Conservation (phyloP, 1,140 invertebrate species). For the Stegodyphus mimosarum region DNA sequence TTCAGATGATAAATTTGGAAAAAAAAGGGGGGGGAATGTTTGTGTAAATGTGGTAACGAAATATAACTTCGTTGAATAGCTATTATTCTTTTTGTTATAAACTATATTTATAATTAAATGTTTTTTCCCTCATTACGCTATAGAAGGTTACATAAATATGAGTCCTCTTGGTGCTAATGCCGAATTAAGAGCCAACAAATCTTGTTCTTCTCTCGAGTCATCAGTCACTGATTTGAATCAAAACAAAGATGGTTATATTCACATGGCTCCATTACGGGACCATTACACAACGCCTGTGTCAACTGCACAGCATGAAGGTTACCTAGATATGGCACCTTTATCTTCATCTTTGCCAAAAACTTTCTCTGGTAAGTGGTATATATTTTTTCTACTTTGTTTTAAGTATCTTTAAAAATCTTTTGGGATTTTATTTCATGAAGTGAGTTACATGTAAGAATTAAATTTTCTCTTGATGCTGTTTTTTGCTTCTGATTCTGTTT, state of each 20-base stretch:
- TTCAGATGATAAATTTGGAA: too few species aligned
- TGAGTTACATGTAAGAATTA: too few species aligned
- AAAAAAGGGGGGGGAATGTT: too few species aligned
- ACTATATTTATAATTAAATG: too few species aligned
- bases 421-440: too few species aligned
- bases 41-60: too few species aligned
- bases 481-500: too few species aligned
- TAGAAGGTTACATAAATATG: conserved; percentile 73
- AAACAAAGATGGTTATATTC: conserved; percentile 57
- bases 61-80: too few species aligned
- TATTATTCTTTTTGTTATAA: too few species aligned
- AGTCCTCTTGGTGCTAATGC: conserved; percentile 68
- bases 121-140: too few species aligned
- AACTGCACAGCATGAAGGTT: conserved; percentile 38
- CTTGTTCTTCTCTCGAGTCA: conserved; percentile 17
- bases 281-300: conserved; percentile 22
- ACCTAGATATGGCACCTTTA: conserved; percentile 61
- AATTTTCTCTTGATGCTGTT: too few species aligned
- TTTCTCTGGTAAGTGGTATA: conserved; percentile 19
- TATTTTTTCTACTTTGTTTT: background rate
- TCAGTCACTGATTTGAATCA: conserved; percentile 27
- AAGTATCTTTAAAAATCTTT: too few species aligned
- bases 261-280: conserved; percentile 53
- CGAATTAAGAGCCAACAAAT: conserved; percentile 12
- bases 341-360: conserved; percentile 62